Conservation (phyloP, 2,888 invertebrate species). For the Bellardia bayeri region DNA sequence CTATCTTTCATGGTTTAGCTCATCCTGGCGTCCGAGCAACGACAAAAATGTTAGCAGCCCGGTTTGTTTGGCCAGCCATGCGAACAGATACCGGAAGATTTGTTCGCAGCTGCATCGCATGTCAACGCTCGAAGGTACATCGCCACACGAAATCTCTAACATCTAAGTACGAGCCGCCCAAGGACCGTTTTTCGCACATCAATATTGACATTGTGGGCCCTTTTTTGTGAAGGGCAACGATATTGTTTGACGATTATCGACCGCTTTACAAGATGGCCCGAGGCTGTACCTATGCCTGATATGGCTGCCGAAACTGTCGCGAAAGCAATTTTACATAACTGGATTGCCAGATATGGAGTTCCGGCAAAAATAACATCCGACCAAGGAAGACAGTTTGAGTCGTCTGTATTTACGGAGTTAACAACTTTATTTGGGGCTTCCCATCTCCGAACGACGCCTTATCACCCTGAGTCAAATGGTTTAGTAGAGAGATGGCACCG, state of each 20-base stretch:
- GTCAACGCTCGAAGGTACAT: no score
- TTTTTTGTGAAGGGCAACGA: background rate
- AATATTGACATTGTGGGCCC: slow-evolving; percentile 15
- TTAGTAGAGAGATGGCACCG: background rate
- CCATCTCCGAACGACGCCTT: background rate
- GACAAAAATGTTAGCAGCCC: no score
- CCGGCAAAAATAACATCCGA: background rate
- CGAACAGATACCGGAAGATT: no score
- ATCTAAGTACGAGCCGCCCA: background rate
- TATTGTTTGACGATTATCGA: slow-evolving; percentile 5
- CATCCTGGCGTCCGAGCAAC: background rate
- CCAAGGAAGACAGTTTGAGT: background rate
- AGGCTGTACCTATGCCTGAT: slow-evolving; percentile 13
- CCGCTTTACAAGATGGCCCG: slow-evolving; percentile 5
- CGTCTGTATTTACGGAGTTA: background rate
- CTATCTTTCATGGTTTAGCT: background rate
- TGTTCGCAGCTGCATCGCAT: no score
- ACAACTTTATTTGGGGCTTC: background rate
- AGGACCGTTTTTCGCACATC: background rate
- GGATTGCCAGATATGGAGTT: slow-evolving; percentile 1
- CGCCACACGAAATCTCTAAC: background rate
- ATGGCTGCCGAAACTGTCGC: background rate
- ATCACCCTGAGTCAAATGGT: slow-evolving; percentile 1
- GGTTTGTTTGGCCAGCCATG: no score
- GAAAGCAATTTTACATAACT: background rate